phyloP scores from a whole-genome alignment of 2,113 vertebrate genomes.

The Pelmatolapia mariae region DNA sequence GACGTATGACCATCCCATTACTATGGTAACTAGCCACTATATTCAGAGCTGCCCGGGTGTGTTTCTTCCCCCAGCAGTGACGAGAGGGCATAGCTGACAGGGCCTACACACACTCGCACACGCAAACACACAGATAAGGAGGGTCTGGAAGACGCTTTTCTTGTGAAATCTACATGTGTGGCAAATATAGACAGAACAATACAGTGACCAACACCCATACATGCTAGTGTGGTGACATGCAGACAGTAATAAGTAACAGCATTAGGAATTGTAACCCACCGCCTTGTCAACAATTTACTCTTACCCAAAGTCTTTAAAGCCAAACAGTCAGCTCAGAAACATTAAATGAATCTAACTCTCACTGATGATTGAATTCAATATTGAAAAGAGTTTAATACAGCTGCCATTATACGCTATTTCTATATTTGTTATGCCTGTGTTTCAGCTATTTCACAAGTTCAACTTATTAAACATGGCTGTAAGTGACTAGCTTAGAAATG shows the following conservation, averaged over 20 bases:
- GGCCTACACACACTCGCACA: conserved; percentile 14
- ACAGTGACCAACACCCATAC: not conserved
- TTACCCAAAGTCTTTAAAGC: not conserved
- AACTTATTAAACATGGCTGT: conserved; percentile 28
- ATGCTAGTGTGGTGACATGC: conserved; percentile 6
- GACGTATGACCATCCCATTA: conserved; percentile 66
- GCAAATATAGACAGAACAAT: conserved; percentile 33
- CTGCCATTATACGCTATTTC: not conserved
- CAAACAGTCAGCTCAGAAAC: not conserved
- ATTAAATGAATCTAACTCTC: not conserved
- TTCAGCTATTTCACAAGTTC: conserved; percentile 9
- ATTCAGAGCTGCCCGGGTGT: conserved; percentile 64
- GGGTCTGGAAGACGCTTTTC: conserved; percentile 9
- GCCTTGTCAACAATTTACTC: not conserved
- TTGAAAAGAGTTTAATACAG: not conserved
- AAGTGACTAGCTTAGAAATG: conserved; percentile 28
- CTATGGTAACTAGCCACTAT: conserved; percentile 75
- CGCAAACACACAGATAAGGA: conserved; percentile 5
- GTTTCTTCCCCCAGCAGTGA: conserved; percentile 62
- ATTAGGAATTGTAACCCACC: not conserved
- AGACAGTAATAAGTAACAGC: not conserved
- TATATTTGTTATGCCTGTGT: not conserved
- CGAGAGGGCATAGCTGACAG: conserved; percentile 67
- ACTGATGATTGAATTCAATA: not conserved
- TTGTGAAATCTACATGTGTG: conserved; percentile 27